Base-by-base conservation (phyloP, 1,140 invertebrate species). In the Drosophila repletoides region DNA sequence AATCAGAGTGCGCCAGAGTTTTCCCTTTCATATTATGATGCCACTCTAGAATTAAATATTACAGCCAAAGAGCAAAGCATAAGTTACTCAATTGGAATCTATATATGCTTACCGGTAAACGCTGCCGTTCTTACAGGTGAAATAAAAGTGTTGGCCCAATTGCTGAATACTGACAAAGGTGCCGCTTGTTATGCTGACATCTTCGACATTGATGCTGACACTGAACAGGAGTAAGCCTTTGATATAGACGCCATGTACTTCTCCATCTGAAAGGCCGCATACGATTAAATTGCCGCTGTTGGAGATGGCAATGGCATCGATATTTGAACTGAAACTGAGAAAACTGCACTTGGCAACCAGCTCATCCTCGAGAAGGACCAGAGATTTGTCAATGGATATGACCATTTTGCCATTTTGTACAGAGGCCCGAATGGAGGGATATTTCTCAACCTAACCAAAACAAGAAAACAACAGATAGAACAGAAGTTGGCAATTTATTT, bases 301-400 rank as follows among this genome's bases (percentile, higher is more conserved):
- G 1, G 89, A 89, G 3, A 89, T 83, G 17, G 67, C 67, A 12
- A 90, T 49, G 1, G 68, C 72, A 72, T 90, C 88, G 7, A 90
- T 90, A 5, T 81, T 24, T 0, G 86, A 40, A 14, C 70, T 51
- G 33, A 90, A 90, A 12, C 66, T 67, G 0, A 89, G 51, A 3
- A 71, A 79, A 21, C 74, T 86, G 24, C 88, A 90, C 48, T 89
- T 88, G 28, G 75, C 72, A n/a, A 76, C 64, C 43, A 79, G 46
- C 33, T 90, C 89, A 45, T 90, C 83, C 55, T 90, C 88, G 7
- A 90, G 61, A 0, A 90, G 49, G n/a, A 89, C 40, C 6, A 90
- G 40, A 61, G 73, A 87, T 33, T 75, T 86, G 26, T 90, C 89
- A 14, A 90, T 84, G 19, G 81, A 51, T 36, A 90, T 83, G 3